Percentiles rank a stretch among this genome's conserved stretches.
These are phyloP conservation scores for Nysson spinosus DNA, from an alignment of 2,888 invertebrate species.

Conservation along the genomic window DNA sequence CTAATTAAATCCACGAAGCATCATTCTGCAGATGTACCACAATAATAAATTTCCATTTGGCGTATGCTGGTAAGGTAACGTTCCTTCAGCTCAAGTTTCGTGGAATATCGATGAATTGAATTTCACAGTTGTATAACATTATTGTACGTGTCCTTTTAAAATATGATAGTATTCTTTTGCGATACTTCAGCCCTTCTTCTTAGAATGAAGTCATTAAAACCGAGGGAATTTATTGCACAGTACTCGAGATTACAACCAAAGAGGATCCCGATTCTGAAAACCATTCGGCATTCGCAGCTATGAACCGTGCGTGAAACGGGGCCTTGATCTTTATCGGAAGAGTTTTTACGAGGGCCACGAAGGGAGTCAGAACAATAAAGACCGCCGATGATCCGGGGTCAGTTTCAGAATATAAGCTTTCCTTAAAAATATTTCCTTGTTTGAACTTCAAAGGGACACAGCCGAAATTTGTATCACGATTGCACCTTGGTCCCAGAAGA, in stretches of 20 bases:
- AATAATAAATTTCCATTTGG: slow-evolving; percentile 39
- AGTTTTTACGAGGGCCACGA: slow-evolving; percentile 39
- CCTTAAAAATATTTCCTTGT: slow-evolving; percentile 27
- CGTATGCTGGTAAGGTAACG: slow-evolving; percentile 3
- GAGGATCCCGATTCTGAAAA: slow-evolving; percentile 26
- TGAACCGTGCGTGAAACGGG: slow-evolving; percentile 11
- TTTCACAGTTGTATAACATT: too few relatives aligned
- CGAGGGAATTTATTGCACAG: slow-evolving; percentile 28
- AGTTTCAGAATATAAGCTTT: slow-evolving; percentile 36
- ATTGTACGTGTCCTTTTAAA: not conserved
- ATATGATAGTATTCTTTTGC: too few relatives aligned
- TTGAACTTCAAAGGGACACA: slow-evolving; percentile 33
- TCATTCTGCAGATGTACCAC: slow-evolving; percentile 15
- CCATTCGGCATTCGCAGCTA: slow-evolving; percentile 31
- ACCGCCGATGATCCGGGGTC: slow-evolving; percentile 27
- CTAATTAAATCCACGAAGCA: slow-evolving; percentile 52
- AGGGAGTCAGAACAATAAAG: slow-evolving; percentile 20
- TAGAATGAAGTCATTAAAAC: slow-evolving; percentile 33
- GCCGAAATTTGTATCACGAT: slow-evolving; percentile 37
- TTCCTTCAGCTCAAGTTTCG: slow-evolving; percentile 15
- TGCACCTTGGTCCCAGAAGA: too few relatives aligned
- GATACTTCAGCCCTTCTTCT: not conserved
- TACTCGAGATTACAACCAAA: slow-evolving; percentile 26
- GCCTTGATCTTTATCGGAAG: slow-evolving; percentile 48
- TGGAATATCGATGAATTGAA: not conserved